Conservation (phyloP, 2,888 invertebrate genomes). For the Rugalucina vietnamica region DNA sequence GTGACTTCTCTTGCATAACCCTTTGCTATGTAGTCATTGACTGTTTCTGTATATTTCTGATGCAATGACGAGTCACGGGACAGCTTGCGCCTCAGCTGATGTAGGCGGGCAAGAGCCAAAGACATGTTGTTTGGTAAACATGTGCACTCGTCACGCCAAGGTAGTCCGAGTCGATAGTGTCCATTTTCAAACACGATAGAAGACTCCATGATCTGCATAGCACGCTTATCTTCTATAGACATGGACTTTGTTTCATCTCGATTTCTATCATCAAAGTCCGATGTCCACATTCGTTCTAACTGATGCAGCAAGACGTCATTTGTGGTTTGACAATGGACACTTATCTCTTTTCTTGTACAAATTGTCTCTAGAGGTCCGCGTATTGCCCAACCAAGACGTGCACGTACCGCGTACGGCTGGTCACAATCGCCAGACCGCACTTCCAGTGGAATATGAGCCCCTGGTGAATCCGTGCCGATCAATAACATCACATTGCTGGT, state of each 20-base stretch:
- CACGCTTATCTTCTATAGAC: constrained; percentile 40
- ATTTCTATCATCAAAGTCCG: constrained; percentile 23
- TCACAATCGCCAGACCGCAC: constrained; percentile 7
- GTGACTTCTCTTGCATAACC: constrained; percentile 40
- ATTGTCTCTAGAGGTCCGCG: constrained; percentile 8
- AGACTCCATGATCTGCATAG: constrained; percentile 18
- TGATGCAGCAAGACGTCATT: constrained; percentile 12
- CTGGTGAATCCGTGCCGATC: constrained; percentile 40
- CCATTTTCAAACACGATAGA: constrained; percentile 21
- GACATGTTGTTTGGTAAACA: constrained; percentile 33
- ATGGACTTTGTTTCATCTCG: constrained; percentile 17
- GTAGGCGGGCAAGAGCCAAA: constrained; percentile 30
- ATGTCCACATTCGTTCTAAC: constrained; percentile 25
- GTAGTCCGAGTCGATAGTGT: constrained; percentile 45
- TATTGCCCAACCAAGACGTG: constrained; percentile 36
- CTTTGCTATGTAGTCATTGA: constrained; percentile 40
- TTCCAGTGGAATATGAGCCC: constrained; percentile 29
- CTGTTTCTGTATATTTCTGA: constrained; percentile 24
- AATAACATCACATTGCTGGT: constrained; percentile 25
- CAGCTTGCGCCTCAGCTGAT: constrained; percentile 34
- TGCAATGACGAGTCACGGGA: constrained; percentile 3
- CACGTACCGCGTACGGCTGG: constrained; percentile 30
- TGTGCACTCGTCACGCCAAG: constrained; percentile 36
- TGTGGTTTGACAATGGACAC: neutral
- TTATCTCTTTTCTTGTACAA: neutral